Evolutionary conservation across 2,888 invertebrate species (phyloP), one percentile per base, ranked within the genome.

Genomic region (Trissolcus brochymenae): DNA sequence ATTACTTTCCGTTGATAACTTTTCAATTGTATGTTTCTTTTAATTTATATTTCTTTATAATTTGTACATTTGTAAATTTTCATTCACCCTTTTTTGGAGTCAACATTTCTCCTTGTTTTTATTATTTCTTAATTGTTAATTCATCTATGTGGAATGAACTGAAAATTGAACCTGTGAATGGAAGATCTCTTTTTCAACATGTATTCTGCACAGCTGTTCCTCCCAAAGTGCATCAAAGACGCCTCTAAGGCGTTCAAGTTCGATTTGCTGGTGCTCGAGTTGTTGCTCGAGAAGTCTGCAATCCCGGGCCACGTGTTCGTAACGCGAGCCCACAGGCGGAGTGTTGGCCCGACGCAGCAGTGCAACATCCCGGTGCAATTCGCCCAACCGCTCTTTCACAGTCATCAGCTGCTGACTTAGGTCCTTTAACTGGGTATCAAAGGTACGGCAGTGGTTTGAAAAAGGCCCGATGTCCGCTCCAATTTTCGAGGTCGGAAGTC

Each of bases 151-250:
- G n/a, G 46, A n/a, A 46, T 35, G 35, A 35, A 35, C 6, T 6
- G 40, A 40, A 40, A 51, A 29, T 59, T 46, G 13, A 59, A 91
- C 91, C 90, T 91, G 91, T 40, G 91, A 90, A 82, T 91, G 91
- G 81, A 92, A 93, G 46, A 93, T 91, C 83, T 94, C 93, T 85
- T 94, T 94, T 86, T 95, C 94, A 6, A 93, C 91, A 56, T 93
- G 91, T 75, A 94, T 91, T 76, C 93, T 90, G 87, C 94, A 93
- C 25, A 94, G 87, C 82, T 94, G 93, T 83, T 94, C 94, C 84
- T 94, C 94, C 94, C 94, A 94, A 1, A 93, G 90, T 55, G 92
- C 89, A 78, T 93, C 93, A 81, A 93, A 93, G 4, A 91, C 90
- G 6, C 90, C 89, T 65, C 91, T 90, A 83, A 93, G 90, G 55